A percentile compares a stretch with the other conserved stretches of the same genome.
Conservation (phyloP, 2,888 invertebrate genomes). For the Leptopilina drosophilae region DNA sequence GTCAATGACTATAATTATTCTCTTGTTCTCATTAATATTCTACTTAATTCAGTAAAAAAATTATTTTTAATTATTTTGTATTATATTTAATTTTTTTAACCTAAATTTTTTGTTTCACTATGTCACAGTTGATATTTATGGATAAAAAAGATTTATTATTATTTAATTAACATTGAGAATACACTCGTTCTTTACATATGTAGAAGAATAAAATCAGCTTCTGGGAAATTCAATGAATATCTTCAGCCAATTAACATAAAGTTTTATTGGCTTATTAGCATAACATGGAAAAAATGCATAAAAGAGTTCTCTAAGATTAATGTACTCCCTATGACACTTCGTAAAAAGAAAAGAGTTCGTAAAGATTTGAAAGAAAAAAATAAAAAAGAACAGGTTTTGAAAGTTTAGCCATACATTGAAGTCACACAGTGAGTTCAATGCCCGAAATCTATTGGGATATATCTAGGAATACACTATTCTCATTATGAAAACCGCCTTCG, state of each 20-base stretch:
- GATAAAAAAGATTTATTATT: too few species aligned
- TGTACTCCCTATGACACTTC: slow-evolving; percentile 2
- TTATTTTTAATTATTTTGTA: too few species aligned
- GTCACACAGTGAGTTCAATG: slow-evolving; percentile 24
- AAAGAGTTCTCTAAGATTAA: slow-evolving; percentile 20
- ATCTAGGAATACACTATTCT: background rate
- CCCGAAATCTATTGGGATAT: background rate
- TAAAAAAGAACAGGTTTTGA: slow-evolving; percentile 21
- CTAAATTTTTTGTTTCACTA: too few species aligned
- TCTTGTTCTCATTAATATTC: too few species aligned
- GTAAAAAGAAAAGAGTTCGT: background rate
- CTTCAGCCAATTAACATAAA: background rate
- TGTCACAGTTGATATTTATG: too few species aligned
- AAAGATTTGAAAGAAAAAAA: background rate
- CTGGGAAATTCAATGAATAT: background rate
- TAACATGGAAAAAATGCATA: slow-evolving; percentile 12
- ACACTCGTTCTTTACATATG: background rate
- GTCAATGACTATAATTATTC: too few species aligned
- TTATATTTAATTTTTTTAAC: too few species aligned
- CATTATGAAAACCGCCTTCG: background rate
- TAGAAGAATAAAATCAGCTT: background rate
- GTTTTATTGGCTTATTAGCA: slow-evolving; percentile 8
- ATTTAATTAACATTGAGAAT: background rate
- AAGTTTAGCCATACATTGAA: slow-evolving; percentile 29
- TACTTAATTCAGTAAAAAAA: too few species aligned